Conservation (phyloP, 2,113 vertebrate genomes). For the Eleginops maclovinus region DNA sequence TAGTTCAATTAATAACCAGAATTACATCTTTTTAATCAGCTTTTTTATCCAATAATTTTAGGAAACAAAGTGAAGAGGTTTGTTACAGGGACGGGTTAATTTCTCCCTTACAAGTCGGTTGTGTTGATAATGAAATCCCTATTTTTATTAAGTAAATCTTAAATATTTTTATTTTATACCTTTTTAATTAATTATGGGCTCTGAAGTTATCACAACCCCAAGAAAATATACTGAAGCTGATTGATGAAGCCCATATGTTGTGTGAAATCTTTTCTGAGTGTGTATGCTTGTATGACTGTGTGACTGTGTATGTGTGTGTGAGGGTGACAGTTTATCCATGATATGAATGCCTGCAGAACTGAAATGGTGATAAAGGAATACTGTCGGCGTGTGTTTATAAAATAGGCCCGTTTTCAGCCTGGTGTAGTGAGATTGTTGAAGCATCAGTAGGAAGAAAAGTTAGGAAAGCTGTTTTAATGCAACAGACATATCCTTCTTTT, state of each 20-base stretch:
- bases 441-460: background rate
- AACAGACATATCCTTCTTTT: background rate
- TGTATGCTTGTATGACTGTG: background rate
- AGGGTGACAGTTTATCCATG: background rate
- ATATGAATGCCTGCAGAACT: background rate
- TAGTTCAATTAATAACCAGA: background rate
- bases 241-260: too few species aligned
- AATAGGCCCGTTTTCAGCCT: background rate
- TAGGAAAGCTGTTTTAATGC: background rate
- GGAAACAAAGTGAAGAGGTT: conserved; percentile 2
- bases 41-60: background rate
- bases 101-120: background rate
- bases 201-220: background rate
- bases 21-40: conserved; percentile 6
- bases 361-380: background rate
- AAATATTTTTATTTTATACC: background rate
- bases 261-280: background rate
- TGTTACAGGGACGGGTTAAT: conserved; percentile 7
- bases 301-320: background rate
- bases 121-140: conserved; percentile 1
- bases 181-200: background rate
- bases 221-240: background rate
- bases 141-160: background rate
- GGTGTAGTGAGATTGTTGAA: background rate
- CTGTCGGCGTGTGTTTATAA: background rate